phyloP scores from a whole-genome alignment of 2,797 vertebrate genomes.

The Lithobates sylvaticus region DNA sequence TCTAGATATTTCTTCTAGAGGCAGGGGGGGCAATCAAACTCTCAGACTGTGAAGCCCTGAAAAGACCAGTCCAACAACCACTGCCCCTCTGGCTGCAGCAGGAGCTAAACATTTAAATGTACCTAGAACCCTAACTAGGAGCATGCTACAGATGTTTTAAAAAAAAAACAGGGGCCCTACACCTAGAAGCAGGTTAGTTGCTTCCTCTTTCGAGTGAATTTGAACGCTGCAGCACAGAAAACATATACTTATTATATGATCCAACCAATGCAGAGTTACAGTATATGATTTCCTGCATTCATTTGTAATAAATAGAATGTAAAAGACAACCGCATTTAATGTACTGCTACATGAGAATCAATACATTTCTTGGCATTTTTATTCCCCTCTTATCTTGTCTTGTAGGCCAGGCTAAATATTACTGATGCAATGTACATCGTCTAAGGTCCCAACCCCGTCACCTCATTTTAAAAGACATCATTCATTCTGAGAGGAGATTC shows the following conservation, averaged over 20 bases:
- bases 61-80: too few species aligned
- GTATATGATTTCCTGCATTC: neutral
- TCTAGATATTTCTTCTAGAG: too few species aligned
- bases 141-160: too few species aligned
- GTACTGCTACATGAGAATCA: constrained; percentile 5
- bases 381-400: neutral
- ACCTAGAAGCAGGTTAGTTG: too few species aligned
- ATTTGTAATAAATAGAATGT: neutral
- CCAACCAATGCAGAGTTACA: neutral
- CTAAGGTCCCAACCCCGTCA: constrained; percentile 17
- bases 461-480: constrained; percentile 35
- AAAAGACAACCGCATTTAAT: neutral
- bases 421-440: neutral
- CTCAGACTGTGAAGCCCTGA: too few species aligned
- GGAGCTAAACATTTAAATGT: too few species aligned
- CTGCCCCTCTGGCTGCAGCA: too few species aligned
- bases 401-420: constrained; percentile 12
- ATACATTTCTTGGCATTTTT: constrained; percentile 37
- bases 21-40: too few species aligned
- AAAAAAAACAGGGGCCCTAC: too few species aligned
- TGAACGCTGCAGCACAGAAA: too few species aligned
- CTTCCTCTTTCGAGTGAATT: too few species aligned
- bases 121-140: too few species aligned
- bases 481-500: constrained; percentile 43
- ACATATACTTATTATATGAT: neutral